phyloP scores from a whole-genome alignment of 2,113 vertebrate genomes.

The Geococcyx californianus region DNA sequence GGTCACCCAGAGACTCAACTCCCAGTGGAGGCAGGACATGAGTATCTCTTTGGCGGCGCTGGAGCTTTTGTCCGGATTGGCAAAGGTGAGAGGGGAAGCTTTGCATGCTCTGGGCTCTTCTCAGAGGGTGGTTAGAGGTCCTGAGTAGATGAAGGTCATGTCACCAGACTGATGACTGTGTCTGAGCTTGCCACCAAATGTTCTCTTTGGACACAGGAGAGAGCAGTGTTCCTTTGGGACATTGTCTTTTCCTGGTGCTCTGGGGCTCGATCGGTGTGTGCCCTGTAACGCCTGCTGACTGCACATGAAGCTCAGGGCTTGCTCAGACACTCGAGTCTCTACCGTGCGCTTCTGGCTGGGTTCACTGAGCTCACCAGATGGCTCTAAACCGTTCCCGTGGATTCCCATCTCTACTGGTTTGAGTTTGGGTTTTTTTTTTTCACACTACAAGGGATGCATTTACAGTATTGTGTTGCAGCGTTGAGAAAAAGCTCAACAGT shows the following conservation, averaged over 20 bases:
- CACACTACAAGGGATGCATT: neutral
- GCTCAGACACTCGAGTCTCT: neutral
- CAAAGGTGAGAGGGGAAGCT: constrained; percentile 83
- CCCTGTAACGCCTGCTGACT: neutral
- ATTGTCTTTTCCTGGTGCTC: neutral
- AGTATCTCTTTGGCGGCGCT: constrained; percentile 93
- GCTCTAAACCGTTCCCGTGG: neutral
- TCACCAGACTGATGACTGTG: neutral
- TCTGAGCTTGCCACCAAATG: neutral
- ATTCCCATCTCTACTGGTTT: neutral
- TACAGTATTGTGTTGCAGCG: neutral
- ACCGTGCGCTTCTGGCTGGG: neutral
- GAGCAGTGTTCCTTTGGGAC: neutral
- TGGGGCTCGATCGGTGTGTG: fast-evolving
- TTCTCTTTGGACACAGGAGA: neutral
- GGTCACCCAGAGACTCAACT: constrained; percentile 94
- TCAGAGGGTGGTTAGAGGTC: neutral
- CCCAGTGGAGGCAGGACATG: constrained; percentile 95
- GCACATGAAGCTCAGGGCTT: neutral
- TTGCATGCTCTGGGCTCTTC: neutral
- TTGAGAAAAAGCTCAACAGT: neutral
- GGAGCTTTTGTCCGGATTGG: constrained; percentile 92
- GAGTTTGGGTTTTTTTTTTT: neutral
- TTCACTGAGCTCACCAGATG: neutral
- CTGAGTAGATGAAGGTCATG: neutral